phyloP scores from a whole-genome alignment of 2,888 invertebrate genomes.

The Drosophila melanosoma region DNA sequence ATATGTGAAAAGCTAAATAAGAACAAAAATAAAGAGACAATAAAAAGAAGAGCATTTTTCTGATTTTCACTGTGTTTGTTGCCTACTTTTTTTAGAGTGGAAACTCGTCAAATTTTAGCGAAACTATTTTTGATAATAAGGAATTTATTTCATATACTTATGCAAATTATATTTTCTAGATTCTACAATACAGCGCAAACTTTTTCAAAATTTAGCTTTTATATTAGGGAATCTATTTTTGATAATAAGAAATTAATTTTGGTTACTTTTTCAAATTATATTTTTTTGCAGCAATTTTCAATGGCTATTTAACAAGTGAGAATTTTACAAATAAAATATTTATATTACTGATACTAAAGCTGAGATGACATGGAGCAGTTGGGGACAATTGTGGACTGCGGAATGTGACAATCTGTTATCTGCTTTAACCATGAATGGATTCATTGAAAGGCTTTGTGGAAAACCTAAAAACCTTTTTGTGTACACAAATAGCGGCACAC shows the following conservation, averaged over 20 bases:
- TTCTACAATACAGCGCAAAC: no score
- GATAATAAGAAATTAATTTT: no score
- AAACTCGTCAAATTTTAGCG: neutral
- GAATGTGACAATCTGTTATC: constrained; percentile 69
- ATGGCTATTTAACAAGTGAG: neutral
- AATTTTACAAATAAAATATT: neutral
- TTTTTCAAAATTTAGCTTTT: no score
- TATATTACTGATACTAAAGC: constrained; percentile 9
- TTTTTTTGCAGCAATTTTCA: no score
- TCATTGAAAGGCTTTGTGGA: constrained; percentile 70
- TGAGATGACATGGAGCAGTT: constrained; percentile 9
- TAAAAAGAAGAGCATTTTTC: no score
- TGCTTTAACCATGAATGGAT: constrained; percentile 77
- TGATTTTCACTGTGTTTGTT: neutral
- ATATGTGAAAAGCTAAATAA: neutral
- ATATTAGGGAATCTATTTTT: no score
- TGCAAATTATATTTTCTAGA: neutral
- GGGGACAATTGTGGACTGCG: constrained; percentile 15
- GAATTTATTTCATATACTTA: neutral
- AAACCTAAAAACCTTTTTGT: constrained; percentile 75
- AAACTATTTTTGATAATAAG: neutral
- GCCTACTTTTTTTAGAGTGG: neutral
- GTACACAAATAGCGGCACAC: constrained; percentile 44
- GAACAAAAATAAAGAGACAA: neutral
- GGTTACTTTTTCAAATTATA: neutral